Evolutionary conservation across 2,888 invertebrate species (phyloP).

Genomic region (Tenthredo distinguenda): DNA sequence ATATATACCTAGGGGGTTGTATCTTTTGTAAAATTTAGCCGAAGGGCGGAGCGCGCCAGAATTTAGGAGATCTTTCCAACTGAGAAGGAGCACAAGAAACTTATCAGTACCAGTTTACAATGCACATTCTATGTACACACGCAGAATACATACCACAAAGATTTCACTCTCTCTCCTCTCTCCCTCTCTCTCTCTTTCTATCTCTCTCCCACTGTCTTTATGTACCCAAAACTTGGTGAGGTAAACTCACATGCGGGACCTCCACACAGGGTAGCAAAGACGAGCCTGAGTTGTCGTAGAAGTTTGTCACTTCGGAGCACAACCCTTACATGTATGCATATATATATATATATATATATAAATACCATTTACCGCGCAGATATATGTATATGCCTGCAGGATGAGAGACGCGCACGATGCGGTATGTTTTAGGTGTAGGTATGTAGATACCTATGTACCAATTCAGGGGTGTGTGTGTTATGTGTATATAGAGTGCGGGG

Average conservation of each 20-base stretch:
- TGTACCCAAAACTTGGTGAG: conserved; percentile 27
- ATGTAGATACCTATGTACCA: neutral
- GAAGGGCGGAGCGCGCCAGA: neutral
- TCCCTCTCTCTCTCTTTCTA: neutral
- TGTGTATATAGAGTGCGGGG: neutral
- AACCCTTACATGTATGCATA: conserved; percentile 1
- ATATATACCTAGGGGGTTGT: neutral
- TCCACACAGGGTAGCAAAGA: neutral
- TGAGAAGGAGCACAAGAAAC: neutral
- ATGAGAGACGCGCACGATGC: neutral
- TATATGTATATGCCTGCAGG: neutral
- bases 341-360: neutral
- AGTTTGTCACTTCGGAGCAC: conserved; percentile 46
- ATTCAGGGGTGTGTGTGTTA: neutral
- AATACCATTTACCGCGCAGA: neutral
- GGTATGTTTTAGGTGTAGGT: neutral
- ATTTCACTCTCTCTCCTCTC: neutral
- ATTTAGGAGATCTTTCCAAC: neutral
- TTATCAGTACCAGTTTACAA: conserved; percentile 31
- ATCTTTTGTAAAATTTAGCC: neutral
- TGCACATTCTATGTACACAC: conserved; percentile 18
- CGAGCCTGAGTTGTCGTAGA: conserved; percentile 40
- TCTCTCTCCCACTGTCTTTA: neutral
- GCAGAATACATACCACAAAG: neutral
- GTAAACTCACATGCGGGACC: conserved; percentile 20